These are phyloP conservation scores for Oreochromis niloticus DNA, from an alignment of 2,113 vertebrate species.

Conservation along the genomic window DNA sequence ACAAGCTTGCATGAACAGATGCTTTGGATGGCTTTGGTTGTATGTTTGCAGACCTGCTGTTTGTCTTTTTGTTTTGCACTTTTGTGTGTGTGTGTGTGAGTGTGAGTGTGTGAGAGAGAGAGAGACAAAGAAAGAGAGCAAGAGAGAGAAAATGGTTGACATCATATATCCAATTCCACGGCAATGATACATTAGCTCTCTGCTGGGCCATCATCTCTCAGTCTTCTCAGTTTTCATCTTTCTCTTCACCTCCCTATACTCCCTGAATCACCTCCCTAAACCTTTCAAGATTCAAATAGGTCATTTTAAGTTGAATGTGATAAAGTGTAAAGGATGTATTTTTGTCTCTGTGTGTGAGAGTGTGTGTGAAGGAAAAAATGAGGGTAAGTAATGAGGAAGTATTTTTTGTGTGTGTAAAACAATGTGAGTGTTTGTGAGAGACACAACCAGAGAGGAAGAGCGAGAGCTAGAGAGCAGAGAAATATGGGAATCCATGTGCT, in stretches of 20 bases:
- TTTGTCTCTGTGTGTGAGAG: not conserved
- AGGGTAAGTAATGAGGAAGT: not conserved
- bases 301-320: not conserved
- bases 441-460: not conserved
- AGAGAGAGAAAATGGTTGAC: not conserved
- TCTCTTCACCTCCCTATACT: not conserved
- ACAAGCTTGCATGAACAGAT: not conserved
- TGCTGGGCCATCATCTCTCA: conserved; percentile 1
- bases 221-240: not conserved
- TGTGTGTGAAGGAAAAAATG: not conserved
- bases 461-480: not conserved
- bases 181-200: conserved; percentile 1
- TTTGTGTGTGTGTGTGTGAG: not conserved
- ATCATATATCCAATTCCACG: conserved; percentile 10
- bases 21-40: not conserved
- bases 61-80: not conserved
- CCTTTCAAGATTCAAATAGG: not conserved
- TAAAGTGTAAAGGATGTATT: not conserved
- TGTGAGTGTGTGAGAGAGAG: not conserved
- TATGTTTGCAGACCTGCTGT: not conserved
- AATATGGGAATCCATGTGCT: not conserved
- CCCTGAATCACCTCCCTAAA: not conserved
- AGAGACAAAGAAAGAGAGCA: accelerated
- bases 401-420: not conserved
- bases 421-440: not conserved